Conservation (phyloP, 2,113 vertebrate species). For the Megaptera novaeangliae region DNA sequence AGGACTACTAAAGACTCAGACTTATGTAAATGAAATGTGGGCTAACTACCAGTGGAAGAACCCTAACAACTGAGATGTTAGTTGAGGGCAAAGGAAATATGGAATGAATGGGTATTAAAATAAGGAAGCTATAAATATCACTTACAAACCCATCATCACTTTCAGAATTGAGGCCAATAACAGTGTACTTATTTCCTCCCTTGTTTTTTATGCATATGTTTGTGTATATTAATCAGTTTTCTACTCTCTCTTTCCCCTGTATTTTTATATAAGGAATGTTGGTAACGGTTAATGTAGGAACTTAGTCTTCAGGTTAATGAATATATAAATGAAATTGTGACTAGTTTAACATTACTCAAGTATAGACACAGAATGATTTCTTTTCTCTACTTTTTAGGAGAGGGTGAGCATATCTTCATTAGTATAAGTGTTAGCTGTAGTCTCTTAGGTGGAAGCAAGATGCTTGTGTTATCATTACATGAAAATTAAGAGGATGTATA, state of each 20-base stretch:
- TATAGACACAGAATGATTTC: background rate
- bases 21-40: constrained; percentile 21
- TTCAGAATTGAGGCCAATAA: background rate
- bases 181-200: background rate
- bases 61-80: background rate
- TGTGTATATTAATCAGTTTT: background rate
- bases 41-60: background rate
- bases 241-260: background rate
- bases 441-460: background rate
- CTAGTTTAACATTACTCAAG: background rate
- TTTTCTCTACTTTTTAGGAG: background rate
- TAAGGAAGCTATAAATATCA: background rate
- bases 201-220: background rate
- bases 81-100: background rate
- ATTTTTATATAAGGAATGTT: background rate
- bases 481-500: background rate
- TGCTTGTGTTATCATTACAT: background rate
- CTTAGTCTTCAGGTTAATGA: background rate
- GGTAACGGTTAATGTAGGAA: background rate
- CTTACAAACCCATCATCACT: background rate
- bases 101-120: background rate
- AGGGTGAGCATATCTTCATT: background rate
- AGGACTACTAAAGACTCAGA: background rate
- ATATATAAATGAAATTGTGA: background rate
- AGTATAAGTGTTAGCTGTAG: background rate